These are phyloP conservation scores for Rhingia campestris DNA, from an alignment of 2,888 invertebrate species.

Conservation along the genomic window DNA sequence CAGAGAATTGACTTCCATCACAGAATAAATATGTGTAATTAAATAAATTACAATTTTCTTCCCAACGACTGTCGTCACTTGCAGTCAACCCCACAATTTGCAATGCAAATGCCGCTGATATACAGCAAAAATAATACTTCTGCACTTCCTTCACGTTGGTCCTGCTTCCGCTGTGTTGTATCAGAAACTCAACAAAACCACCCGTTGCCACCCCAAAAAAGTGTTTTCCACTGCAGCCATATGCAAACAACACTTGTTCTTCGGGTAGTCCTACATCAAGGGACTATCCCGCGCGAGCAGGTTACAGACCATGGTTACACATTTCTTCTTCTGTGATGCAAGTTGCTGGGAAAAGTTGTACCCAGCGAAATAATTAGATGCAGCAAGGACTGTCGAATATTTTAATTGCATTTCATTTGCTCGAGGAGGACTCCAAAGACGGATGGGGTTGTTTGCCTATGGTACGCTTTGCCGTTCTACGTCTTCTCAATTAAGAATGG, in stretches of 20 bases:
- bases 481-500: constrained; percentile 64
- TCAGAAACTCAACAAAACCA: background rate
- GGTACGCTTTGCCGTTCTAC: constrained; percentile 27
- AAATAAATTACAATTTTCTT: constrained; percentile 53
- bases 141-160: background rate
- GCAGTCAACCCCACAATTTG: constrained; percentile 59
- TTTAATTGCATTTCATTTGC: constrained; percentile 68
- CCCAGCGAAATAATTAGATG: constrained; percentile 66
- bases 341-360: constrained; percentile 44
- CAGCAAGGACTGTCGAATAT: constrained; percentile 64
- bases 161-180: constrained; percentile 12
- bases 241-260: constrained; percentile 61
- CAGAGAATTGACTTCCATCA: constrained; percentile 56
- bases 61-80: constrained; percentile 63
- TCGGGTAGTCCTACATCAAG: constrained; percentile 20
- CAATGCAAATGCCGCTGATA: constrained; percentile 57
- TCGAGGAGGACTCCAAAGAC: background rate
- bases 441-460: constrained; percentile 34
- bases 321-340: constrained; percentile 6
- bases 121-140: constrained; percentile 63
- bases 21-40: constrained; percentile 63
- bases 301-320: constrained; percentile 24
- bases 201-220: constrained; percentile 9
- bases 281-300: constrained; percentile 12
- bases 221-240: constrained; percentile 45